Percentiles rank a stretch among this genome's conserved stretches.
Conservation (phyloP, 2,113 vertebrate genomes). For the Hippocampus barbouri region DNA sequence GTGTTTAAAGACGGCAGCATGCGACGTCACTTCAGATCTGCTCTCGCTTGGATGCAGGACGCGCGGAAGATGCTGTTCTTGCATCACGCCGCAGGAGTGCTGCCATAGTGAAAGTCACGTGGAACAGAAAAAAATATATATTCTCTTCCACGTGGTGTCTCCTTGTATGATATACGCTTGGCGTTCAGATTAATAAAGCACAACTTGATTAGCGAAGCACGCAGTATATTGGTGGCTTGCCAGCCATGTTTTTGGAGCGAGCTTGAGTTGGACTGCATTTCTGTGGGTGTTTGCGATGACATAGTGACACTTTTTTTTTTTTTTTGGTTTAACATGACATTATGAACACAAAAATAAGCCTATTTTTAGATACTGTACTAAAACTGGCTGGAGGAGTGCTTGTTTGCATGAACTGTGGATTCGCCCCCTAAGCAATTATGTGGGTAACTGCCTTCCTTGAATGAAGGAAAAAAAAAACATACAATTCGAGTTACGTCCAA, state of each 20-base stretch:
- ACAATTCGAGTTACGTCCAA: no score
- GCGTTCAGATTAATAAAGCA: background rate
- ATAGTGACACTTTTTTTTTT: background rate
- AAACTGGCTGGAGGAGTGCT: background rate
- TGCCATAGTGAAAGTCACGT: background rate
- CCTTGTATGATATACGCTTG: background rate
- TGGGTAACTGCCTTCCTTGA: no score
- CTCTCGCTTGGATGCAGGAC: conserved; percentile 20
- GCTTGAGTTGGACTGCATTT: background rate
- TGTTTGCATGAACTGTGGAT: background rate
- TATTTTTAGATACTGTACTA: background rate
- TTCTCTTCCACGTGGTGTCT: background rate
- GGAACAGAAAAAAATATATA: background rate
- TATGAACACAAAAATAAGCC: background rate
- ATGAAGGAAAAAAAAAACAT: no score
- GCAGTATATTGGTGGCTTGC: background rate
- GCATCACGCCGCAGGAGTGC: conserved; percentile 11
- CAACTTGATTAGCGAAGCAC: background rate
- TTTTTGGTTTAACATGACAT: background rate
- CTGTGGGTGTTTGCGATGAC: background rate
- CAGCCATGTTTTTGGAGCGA: background rate
- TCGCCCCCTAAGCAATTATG: no score
- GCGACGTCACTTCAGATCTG: conserved; percentile 36
- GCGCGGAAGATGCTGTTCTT: conserved; percentile 38
- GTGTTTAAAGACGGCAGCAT: conserved; percentile 14